Base-by-base conservation (phyloP, 2,888 invertebrate genomes). In the Chalcis sispes region DNA sequence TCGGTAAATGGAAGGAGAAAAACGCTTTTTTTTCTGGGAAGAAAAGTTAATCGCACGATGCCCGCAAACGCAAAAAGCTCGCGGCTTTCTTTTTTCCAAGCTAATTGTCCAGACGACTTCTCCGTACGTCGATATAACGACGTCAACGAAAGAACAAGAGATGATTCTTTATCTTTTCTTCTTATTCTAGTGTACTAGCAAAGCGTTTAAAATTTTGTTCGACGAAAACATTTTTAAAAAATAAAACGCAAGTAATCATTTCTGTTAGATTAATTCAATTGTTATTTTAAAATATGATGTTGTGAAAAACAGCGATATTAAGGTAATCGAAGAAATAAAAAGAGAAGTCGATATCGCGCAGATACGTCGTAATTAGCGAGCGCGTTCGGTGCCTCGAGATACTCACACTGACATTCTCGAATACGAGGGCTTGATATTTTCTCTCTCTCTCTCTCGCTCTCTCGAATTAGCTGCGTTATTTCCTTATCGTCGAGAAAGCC, bases 281-380 rank as follows among this genome's bases (percentile, higher is more conserved):
- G n/a, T n/a, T n/a, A n/a, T n/a, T n/a, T n/a, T n/a, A n/a, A n/a
- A n/a, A n/a, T n/a, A n/a, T n/a, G n/a, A n/a, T n/a, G n/a, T n/a
- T n/a, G n/a, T n/a, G n/a, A n/a, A n/a, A n/a, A n/a, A n/a, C n/a
- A n/a, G n/a, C n/a, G n/a, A n/a, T n/a, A n/a, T n/a, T n/a, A n/a
- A n/a, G n/a, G 32, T 32, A 32, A 5, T 32, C 32, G 32, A 42
- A 42, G 8, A 42, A 42, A 42, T 4, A 13, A 13, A 42, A 15
- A 13, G 29, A 29, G 59, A 67, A 20, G 20, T 2, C 2, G 70
- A 75, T 75, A 75, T 65, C 72, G 27, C 15, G 67, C 59, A 59
- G 58, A 69, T 76, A 69, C 67, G 64, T 77, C 62, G 69, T 77
- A 77, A 87, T 88, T 88, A 88, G 86, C 87, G 86, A 83, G 78